Evolutionary conservation across 2,888 invertebrate genomes (phyloP), one percentile per base, ranked within the genome.

Genomic region (Cheilosia grossa): DNA sequence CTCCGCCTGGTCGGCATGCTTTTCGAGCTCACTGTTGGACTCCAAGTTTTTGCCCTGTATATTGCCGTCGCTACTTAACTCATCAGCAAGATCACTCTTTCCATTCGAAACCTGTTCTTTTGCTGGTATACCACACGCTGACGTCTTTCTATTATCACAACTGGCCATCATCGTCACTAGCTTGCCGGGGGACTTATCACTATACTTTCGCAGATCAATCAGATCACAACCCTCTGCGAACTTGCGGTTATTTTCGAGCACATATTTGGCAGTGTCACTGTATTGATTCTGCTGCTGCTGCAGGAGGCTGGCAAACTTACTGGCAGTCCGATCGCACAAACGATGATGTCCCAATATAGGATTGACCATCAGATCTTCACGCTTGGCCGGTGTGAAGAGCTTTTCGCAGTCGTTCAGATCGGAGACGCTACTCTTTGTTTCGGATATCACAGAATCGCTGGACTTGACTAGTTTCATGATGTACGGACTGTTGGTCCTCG

Each of bases 261-360:
- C 79, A 64, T 87, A 88, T 69, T 87, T 88, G 88, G 87, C 88
- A 87, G 88, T 88, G 87, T 88, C 87, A 54, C 67, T 83, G 6
- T 79, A 86, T 42, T 75, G 49, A 63, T 81, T 86, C 49, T 86
- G 63, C 27, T 80, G 72, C 6, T 74, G 64, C 40, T 79, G 75
- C 51, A 83, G 42, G 40, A 86, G 78, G 13, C 69, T 82, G 10
- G 77, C 73, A 54, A 33, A 82, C 66, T 87, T 87, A 64, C 72
- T 87, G 6, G 82, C 69, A 7, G 91, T 91, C 9, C 92, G 89
- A 88, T 94, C 94, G 89, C 94, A 94, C 17, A 94, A 91, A 67
- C 94, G 93, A 88, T 94, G 94, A 89, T 94, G 94, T 0, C 94
- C 93, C 49, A 94, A 89, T 73, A 92, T 92, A 44, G 92, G 92